Percentiles rank a stretch among this genome's conserved stretches.
Conservation (phyloP, 2,113 vertebrate genomes). For the Dromaius novaehollandiae region DNA sequence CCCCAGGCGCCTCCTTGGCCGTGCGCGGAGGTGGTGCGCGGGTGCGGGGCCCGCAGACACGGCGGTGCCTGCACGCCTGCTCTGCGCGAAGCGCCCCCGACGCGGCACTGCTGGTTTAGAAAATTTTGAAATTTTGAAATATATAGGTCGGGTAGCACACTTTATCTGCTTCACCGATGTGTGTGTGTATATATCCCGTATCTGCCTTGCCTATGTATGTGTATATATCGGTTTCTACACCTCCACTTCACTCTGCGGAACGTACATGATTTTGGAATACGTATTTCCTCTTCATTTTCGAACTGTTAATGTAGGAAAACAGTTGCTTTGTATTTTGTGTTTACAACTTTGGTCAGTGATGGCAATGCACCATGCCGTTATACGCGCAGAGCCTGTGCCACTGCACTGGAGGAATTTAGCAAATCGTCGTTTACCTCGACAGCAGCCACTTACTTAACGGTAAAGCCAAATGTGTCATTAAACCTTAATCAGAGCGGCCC, state of each 20-base stretch:
- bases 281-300: not conserved
- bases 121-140: not conserved
- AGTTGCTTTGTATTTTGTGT: not conserved
- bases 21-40: too few relatives aligned
- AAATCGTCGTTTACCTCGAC: not conserved
- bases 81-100: too few relatives aligned
- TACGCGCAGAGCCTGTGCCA: not conserved
- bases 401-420: not conserved
- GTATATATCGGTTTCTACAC: too few relatives aligned
- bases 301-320: not conserved
- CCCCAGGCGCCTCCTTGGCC: too few relatives aligned
- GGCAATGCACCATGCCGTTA: not conserved
- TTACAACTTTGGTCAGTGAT: not conserved
- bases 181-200: too few relatives aligned
- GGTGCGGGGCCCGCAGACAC: too few relatives aligned
- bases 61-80: too few relatives aligned
- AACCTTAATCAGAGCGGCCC: not conserved
- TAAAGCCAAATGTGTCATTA: not conserved
- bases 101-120: not conserved
- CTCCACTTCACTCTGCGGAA: not conserved
- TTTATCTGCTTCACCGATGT: not conserved
- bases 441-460: not conserved
- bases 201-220: not conserved
- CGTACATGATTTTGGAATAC: not conserved
- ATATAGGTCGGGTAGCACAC: not conserved